phyloP scores from a whole-genome alignment of 2,797 vertebrate species.

The Tympanoctomys barrerae region DNA sequence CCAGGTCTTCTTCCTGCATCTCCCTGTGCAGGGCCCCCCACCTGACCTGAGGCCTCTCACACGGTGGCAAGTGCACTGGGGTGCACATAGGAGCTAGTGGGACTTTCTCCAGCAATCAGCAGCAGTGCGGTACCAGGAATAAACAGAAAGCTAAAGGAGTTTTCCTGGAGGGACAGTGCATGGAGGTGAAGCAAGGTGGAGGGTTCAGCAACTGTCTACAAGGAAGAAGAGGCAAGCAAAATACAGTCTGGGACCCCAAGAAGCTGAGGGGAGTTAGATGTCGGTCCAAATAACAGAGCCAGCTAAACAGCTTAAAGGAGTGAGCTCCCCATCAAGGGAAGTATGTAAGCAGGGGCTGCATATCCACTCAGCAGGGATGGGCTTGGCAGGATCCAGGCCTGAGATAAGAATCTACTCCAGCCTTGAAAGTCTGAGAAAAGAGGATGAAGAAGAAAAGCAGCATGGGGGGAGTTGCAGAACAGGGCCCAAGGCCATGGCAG shows the following conservation, averaged over 20 bases:
- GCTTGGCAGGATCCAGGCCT: not conserved
- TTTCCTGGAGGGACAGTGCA: not conserved
- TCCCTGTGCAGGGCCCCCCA: not conserved
- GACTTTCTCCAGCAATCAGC: not conserved
- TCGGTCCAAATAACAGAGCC: not conserved
- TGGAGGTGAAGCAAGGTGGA: too few species aligned
- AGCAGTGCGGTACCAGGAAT: not conserved
- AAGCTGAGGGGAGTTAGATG: not conserved
- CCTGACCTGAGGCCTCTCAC: not conserved
- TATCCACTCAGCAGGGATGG: not conserved
- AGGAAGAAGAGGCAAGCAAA: not conserved
- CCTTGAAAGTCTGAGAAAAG: not conserved
- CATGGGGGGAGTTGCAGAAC: not conserved
- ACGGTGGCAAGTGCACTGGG: not conserved
- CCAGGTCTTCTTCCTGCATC: not conserved
- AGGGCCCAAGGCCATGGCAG: not conserved
- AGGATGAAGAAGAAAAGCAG: not conserved
- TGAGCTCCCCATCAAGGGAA: not conserved
- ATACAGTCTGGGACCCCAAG: not conserved
- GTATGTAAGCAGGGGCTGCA: not conserved
- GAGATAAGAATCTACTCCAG: not conserved
- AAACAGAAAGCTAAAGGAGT: not conserved
- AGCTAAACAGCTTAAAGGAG: accelerated
- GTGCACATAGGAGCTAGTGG: not conserved
- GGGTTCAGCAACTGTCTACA: accelerated